Conservation (phyloP, 2,113 vertebrate species). For the Herpailurus yagouaroundi region DNA sequence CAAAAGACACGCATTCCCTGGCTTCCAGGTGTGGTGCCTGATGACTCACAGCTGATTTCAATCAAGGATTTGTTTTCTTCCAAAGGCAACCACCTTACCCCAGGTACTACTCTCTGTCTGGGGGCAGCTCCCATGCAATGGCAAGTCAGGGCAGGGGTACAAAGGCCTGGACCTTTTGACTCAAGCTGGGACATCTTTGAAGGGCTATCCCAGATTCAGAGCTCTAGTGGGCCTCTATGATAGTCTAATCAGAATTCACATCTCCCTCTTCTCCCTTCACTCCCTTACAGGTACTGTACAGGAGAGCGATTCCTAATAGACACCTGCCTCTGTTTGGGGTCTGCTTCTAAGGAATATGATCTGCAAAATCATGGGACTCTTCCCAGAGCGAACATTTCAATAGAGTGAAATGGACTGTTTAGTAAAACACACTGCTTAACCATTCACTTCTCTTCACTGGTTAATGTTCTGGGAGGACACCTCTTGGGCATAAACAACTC, state of each 20-base stretch:
- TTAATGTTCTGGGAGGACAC: not conserved
- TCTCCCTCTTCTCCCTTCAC: not conserved
- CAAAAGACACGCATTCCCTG: not conserved
- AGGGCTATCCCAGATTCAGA: not conserved
- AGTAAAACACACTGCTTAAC: not conserved
- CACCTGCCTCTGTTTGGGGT: not conserved
- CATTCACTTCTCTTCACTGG: not conserved
- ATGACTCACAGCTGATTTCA: not conserved
- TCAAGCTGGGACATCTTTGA: not conserved
- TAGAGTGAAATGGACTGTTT: not conserved
- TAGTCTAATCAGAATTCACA: not conserved
- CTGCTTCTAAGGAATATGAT: not conserved
- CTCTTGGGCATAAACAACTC: not conserved
- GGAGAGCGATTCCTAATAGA: not conserved
- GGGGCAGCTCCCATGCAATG: not conserved
- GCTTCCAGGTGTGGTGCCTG: not conserved
- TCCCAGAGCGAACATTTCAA: not conserved
- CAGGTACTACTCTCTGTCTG: not conserved
- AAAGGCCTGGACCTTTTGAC: not conserved
- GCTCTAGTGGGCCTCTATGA: too few species aligned
- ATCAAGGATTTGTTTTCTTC: not conserved
- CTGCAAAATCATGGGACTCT: not conserved
- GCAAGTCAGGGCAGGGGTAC: not conserved
- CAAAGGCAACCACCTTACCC: not conserved
- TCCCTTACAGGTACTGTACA: not conserved